Evolutionary conservation across 2,113 vertebrate species (phyloP), one percentile per base, ranked within the genome.

Genomic region (Brevimyrus niger): DNA sequence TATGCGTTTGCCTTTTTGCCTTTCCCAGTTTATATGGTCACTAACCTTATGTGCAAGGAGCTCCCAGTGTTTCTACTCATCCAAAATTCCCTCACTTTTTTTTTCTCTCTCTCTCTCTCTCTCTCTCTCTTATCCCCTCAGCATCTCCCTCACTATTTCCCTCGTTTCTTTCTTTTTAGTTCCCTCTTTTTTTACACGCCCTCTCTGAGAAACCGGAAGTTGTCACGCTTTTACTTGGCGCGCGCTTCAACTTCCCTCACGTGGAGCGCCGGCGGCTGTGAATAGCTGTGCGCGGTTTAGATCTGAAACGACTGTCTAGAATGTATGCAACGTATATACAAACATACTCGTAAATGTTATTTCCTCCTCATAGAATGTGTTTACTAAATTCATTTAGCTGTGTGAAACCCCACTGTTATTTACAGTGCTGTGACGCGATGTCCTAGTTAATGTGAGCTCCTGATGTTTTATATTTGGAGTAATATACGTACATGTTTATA

Each of bases 121-220:
- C 80, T 17, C 31, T 46, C 17, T 21, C 82, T 83, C 10, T 48
- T 46, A 19, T 83, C 42, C 17, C 53, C 4, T 55, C 53, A 58
- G 21, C 21, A 23, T 58, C 21, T 8, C 55, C 55, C 23, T n/a
- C 58, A 7, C n/a, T 65, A 65, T 65, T 27, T 88, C 91, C 90
- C 90, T 91, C 90, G 89, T 87, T 86, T 46, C 23, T 48, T 90
- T 92, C 90, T 91, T 91, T 87, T 86, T 35, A 17, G 44, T 85
- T n/a, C 82, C 42, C 38, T 48, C 42, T n/a, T 84, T 48, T 85
- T 48, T 13, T 7, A 85, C 90, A 73, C 88, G 91, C 91, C 90
- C 91, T 90, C 91, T 91, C 83, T 85, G 8, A 38, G 38, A 87
- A 88, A 89, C 90, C 91, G 92, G 92, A 93, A 87, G 91, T 89